Evolutionary conservation across 2,113 vertebrate genomes (phyloP).

Genomic region (Hiodon alosoides): DNA sequence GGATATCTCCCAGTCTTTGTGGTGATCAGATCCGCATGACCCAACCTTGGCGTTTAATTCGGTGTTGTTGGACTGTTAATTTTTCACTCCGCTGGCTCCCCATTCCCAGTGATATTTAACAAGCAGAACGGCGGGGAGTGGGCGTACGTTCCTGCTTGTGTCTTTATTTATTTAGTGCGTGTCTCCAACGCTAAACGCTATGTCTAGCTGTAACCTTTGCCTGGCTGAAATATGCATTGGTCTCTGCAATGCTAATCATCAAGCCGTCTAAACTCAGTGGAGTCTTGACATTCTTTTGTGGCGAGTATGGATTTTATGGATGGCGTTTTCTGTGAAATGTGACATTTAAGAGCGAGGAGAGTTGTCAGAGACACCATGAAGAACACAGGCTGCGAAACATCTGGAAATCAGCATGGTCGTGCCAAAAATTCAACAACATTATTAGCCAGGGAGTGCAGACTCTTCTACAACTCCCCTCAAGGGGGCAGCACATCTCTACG

Average conservation of each 20-base stretch:
- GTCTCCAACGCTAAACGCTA: not conserved
- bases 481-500: conserved; percentile 59
- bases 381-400: conserved; percentile 25
- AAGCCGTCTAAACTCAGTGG: conserved; percentile 1
- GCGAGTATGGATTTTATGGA: conserved; percentile 32
- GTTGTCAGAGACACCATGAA: conserved; percentile 14
- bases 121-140: not conserved
- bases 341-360: conserved; percentile 37
- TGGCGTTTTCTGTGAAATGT: conserved; percentile 27
- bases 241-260: conserved; percentile 22
- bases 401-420: conserved; percentile 27
- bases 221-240: conserved; percentile 6
- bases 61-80: not conserved
- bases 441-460: conserved; percentile 23
- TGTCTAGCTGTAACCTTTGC: conserved; percentile 3
- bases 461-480: conserved; percentile 35
- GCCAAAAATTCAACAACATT: conserved; percentile 25
- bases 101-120: not conserved
- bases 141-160: not conserved
- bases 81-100: not conserved
- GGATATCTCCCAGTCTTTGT: too few relatives aligned
- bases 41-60: too few relatives aligned
- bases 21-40: too few relatives aligned
- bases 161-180: conserved; percentile 10
- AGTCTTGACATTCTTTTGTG: conserved; percentile 26